Base-by-base conservation (phyloP, 2,888 invertebrate genomes). In the Vanessa cardui region DNA sequence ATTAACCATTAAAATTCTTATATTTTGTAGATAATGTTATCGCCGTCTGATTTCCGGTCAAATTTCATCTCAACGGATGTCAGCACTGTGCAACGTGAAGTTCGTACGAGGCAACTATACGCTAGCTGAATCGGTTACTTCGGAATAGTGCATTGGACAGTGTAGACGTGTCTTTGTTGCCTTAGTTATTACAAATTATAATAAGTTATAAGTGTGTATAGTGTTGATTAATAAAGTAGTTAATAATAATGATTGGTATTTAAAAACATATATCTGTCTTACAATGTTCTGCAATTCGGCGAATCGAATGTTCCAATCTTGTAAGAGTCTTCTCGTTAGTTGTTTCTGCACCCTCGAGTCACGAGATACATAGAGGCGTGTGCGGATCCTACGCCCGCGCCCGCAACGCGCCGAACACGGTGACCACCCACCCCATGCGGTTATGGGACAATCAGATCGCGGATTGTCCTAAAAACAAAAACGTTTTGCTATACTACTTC, bases 401-500 rank as follows among this genome's bases (percentile, higher is more conserved):
- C 97, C 97, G 83, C 98, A 98, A 0, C 94, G 94, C 33, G 95
- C 95, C 16, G 96, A 94, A 83, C 98, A 98, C 1, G 96, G 95
- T 2, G 96, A 95, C 97, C 97, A 98, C 12, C 94, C 93, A 58
- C 96, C 95, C 98, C 98, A 98, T 5, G 93, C 85, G 0, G 95
- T 94, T 67, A 95, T 94, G 7, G 92, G 93, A 80, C 97, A 98
- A 20, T 83, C 83, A 9, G 83, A 81, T 39, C 76, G 77, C 0
- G 84, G 81, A 1, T 76, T 76, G 49, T 90, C 88, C 91, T 90
- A 39, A 1, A 31, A 66, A 45, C 21, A 60, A n/a, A 7, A 21
- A 12, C 0, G 12, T 4, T 39, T 39, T 39, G 12, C 12, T 12
- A n/a, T n/a, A 12, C 39, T 4, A 39, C 0, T 39, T 39, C 12